These are phyloP conservation scores for Sebastes iracundus DNA, from an alignment of 2,797 vertebrate species.

Conservation along the genomic window DNA sequence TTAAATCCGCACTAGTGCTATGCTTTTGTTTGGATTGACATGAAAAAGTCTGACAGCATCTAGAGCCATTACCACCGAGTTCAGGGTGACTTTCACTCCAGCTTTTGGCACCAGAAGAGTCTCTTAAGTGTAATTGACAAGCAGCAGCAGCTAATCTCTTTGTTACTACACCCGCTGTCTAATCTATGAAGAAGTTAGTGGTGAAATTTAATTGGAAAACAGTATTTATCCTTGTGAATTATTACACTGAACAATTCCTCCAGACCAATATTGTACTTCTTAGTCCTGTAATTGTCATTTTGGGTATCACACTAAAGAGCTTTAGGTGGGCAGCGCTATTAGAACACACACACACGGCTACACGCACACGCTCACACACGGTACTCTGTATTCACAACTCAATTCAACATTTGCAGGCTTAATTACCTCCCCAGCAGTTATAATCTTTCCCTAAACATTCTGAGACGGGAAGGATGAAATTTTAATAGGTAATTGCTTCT, in stretches of 20 bases:
- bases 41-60: background rate
- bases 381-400: slow-evolving; percentile 60
- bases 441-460: slow-evolving; percentile 76
- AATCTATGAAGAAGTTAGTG: slow-evolving; percentile 16
- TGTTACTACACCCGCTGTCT: background rate
- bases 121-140: slow-evolving; percentile 1
- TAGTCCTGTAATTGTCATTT: slow-evolving; percentile 42
- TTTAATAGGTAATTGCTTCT: slow-evolving; percentile 74
- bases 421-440: slow-evolving; percentile 74
- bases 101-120: background rate
- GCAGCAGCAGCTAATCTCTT: slow-evolving; percentile 18
- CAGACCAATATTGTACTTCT: slow-evolving; percentile 22
- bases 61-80: background rate
- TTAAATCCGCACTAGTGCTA: background rate
- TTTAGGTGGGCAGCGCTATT: slow-evolving; percentile 48
- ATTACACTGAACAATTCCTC: background rate
- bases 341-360: background rate
- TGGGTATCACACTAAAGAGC: slow-evolving; percentile 37
- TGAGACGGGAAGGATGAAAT: slow-evolving; percentile 67
- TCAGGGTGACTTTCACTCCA: slow-evolving; percentile 24
- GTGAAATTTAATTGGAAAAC: slow-evolving; percentile 27
- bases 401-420: slow-evolving; percentile 59
- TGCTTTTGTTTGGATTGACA: background rate
- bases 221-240: slow-evolving; percentile 3
- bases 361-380: background rate